Evolutionary conservation across 2,888 invertebrate genomes (phyloP), one percentile per base, ranked within the genome.

Genomic region (Argyresthia goedartella): DNA sequence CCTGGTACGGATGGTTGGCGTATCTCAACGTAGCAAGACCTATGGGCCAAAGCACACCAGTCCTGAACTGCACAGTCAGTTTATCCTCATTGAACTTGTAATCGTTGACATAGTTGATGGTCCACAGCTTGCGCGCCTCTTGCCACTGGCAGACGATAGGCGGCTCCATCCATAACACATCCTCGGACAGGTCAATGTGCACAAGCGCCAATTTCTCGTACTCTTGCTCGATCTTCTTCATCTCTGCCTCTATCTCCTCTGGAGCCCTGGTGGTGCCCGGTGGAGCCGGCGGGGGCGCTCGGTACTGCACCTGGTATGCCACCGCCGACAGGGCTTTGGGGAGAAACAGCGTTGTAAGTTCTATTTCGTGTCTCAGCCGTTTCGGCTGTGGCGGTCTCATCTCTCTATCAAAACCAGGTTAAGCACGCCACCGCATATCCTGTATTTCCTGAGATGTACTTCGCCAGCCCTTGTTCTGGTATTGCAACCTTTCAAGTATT

Each of bases 41-140:
- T 55, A 93, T 91, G 0, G 90, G 90, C 67, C 90, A 86, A 0
- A 86, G 62, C 52, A 90, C 88, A 0, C 93, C 93, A 0, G 92
- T 92, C 51, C 94, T 85, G 64, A 95, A 95, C 57, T 93, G 91
- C 45, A 95, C 81, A 0, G 90, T 90, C 6, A 93, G 90, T 65
- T 94, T 94, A 63, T 95, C 95, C 69, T 96, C 96, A 67, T 95
- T 95, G 65, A 92, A 95, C 71, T 95, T 94, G 54, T 90, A 88
- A 58, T 94, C 94, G 62, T 94, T 93, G 8, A 94, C 88, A 61
- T 92, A 91, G 60, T 91, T 89, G 15, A 88, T 90, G 0, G 91
- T 91, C 94, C 94, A 94, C 45, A 88, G 82, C 4, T 81, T 82
- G 16, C 76, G 64, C 0, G 57, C 75, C 52, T 77, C 80, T 55